Percentiles rank a stretch among this genome's conserved stretches.
phyloP scores from a whole-genome alignment of 2,797 vertebrate genomes.

The Pterois miles region DNA sequence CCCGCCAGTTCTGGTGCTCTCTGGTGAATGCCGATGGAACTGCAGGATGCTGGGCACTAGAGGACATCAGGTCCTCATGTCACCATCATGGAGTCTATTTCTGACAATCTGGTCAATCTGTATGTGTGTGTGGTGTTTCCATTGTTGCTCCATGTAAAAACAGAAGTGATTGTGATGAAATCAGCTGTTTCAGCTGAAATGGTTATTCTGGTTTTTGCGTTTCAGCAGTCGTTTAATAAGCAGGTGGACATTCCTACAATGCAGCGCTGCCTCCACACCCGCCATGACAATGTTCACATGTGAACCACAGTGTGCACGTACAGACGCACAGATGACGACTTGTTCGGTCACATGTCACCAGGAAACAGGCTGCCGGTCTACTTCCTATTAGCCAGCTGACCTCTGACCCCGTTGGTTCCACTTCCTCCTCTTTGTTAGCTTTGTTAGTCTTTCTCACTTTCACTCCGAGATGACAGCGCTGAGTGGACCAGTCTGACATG shows the following conservation, averaged over 20 bases:
- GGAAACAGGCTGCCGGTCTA: conserved; percentile 53
- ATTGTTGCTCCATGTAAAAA: conserved; percentile 26
- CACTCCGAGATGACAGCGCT: not conserved
- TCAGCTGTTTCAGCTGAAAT: conserved; percentile 22
- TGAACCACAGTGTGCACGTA: too few relatives aligned
- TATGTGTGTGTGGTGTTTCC: not conserved
- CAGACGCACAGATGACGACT: too few relatives aligned
- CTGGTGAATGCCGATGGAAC: too few relatives aligned
- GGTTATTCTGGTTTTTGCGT: not conserved
- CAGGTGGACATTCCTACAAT: too few relatives aligned
- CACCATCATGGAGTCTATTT: too few relatives aligned
- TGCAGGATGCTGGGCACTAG: too few relatives aligned
- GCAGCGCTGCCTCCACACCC: too few relatives aligned
- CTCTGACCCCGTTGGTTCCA: conserved; percentile 19
- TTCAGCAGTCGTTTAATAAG: not conserved
- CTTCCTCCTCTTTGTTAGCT: conserved; percentile 35
- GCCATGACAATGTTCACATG: too few relatives aligned
- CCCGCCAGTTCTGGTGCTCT: too few relatives aligned
- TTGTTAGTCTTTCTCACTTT: conserved; percentile 23
- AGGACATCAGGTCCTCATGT: too few relatives aligned
- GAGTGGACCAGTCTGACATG: not conserved
- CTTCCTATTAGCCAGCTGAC: conserved; percentile 67
- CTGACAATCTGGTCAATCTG: too few relatives aligned
- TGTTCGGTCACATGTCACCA: conserved; percentile 38
- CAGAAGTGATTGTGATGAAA: conserved; percentile 58